Evolutionary conservation across 2,113 vertebrate species (phyloP).

Genomic region (Rhinopomastus cyanomelas): DNA sequence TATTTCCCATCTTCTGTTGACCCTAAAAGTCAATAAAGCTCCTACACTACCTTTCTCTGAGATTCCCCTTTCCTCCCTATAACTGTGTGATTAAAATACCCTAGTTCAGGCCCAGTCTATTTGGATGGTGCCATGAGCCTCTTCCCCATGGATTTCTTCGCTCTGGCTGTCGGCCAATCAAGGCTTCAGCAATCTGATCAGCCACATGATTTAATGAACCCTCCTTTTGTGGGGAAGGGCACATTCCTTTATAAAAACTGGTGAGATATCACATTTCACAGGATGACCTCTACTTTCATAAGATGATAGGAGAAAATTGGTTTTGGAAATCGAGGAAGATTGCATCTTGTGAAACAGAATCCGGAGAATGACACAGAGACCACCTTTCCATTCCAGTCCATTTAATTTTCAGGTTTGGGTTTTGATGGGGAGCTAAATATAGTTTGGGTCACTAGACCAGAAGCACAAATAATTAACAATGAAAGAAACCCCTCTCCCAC

Average conservation of each 20-base stretch:
- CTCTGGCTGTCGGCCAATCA: constrained; percentile 50
- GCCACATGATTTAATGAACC: constrained; percentile 68
- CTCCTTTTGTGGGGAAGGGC: constrained; percentile 60
- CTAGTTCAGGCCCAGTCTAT: neutral
- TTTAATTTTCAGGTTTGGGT: constrained; percentile 55
- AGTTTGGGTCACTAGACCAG: constrained; percentile 15
- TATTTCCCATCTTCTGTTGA: constrained; percentile 14
- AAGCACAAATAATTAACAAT: constrained; percentile 54
- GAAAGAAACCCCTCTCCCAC: neutral
- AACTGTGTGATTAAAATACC: constrained; percentile 26
- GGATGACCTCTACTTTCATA: constrained; percentile 72
- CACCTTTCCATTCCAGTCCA: constrained; percentile 65
- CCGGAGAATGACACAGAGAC: constrained; percentile 52
- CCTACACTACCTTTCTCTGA: neutral
- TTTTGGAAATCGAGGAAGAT: constrained; percentile 74
- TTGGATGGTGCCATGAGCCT: constrained; percentile 28
- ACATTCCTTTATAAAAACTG: constrained; percentile 59
- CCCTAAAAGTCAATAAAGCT: neutral
- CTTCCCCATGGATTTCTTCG: constrained; percentile 51
- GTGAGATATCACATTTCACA: constrained; percentile 67
- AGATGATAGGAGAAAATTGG: constrained; percentile 76
- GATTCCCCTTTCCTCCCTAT: neutral
- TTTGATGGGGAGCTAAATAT: constrained; percentile 57
- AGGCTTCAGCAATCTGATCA: constrained; percentile 64
- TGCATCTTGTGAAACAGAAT: constrained; percentile 66